These are phyloP conservation scores for Bactericera cockerelli DNA, from an alignment of 1,140 invertebrate genomes.

Conservation along the genomic window DNA sequence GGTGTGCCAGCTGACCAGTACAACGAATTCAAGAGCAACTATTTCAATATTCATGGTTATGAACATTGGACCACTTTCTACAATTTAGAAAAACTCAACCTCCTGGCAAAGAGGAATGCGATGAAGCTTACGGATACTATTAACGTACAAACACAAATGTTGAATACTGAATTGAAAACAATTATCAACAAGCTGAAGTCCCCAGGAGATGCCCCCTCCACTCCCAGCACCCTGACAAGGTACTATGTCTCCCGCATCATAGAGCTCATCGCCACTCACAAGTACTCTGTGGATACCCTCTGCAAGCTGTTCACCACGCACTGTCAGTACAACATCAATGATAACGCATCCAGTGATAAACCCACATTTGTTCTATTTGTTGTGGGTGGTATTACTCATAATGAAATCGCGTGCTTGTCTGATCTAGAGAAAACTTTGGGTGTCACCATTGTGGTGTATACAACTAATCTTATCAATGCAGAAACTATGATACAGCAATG, in stretches of 20 bases:
- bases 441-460: background rate
- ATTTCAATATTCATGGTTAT: constrained; percentile 2
- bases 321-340: background rate
- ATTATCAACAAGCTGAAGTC: background rate
- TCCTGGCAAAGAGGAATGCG: background rate
- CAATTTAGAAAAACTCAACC: constrained; percentile 1
- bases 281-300: background rate
- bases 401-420: background rate
- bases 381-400: background rate
- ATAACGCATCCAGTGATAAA: background rate
- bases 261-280: background rate
- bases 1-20: background rate
- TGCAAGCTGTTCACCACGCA: background rate
- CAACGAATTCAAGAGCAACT: background rate
- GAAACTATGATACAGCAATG: background rate
- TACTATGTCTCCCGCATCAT: background rate
- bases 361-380: background rate
- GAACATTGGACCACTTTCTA: background rate
- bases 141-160: background rate
- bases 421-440: background rate
- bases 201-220: background rate
- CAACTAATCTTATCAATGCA: background rate
- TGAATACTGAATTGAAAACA: constrained; percentile 2
- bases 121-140: background rate
- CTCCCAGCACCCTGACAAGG: background rate